A percentile compares a stretch with the other conserved stretches of the same genome.
Evolutionary conservation across 35 echinoderm and acorn worm genomes (phyloP).

Genomic region (Nesometra sesokonis): DNA sequence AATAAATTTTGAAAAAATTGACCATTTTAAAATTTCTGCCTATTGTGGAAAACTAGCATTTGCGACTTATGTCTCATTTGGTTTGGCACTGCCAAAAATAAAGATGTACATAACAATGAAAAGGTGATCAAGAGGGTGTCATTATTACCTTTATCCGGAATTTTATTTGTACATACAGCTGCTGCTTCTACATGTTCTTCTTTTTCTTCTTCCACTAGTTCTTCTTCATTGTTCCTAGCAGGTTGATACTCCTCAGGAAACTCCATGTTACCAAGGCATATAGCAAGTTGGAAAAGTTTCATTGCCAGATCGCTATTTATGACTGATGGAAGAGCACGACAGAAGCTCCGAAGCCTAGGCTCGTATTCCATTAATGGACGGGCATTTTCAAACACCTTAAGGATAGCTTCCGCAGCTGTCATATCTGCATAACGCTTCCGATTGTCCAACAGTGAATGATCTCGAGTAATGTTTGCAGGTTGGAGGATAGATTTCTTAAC

Average conservation of each 20-base stretch:
- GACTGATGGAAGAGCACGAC: background rate
- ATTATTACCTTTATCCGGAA: conserved; percentile 17
- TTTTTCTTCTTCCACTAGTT: background rate
- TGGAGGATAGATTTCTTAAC: background rate
- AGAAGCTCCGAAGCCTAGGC: background rate
- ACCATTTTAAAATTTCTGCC: too few species aligned
- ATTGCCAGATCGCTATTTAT: background rate
- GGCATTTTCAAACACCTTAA: conserved; percentile 14
- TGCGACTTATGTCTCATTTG: too few species aligned
- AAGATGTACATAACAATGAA: too few species aligned
- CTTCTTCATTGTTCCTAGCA: background rate
- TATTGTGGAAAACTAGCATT: too few species aligned
- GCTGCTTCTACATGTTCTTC: background rate
- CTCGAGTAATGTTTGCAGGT: background rate
- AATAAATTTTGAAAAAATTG: too few species aligned
- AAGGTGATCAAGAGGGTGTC: too few species aligned
- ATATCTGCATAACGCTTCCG: conserved; percentile 21
- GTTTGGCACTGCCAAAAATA: too few species aligned
- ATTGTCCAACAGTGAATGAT: background rate
- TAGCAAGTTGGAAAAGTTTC: conserved; percentile 28
- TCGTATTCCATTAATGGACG: background rate
- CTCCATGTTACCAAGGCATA: conserved; percentile 27
- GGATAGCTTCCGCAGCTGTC: conserved; percentile 35
- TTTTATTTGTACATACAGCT: background rate
- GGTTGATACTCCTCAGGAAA: conserved; percentile 10